phyloP scores from a whole-genome alignment of 2,797 vertebrate genomes.

The Percopsis omiscomaycus region DNA sequence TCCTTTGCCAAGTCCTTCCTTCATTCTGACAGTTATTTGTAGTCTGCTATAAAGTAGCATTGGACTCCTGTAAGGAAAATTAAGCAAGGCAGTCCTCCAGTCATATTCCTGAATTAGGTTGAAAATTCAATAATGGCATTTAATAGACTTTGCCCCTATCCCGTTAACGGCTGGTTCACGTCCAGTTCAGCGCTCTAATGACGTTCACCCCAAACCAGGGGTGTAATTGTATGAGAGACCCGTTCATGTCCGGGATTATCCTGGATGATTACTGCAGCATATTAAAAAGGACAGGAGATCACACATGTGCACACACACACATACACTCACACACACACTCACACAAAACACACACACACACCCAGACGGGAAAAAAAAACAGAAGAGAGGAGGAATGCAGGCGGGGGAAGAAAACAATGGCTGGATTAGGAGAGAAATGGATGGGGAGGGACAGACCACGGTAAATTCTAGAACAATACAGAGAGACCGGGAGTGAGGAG shows the following conservation, averaged over 20 bases:
- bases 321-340: no score
- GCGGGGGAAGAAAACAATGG: not conserved
- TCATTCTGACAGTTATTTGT: conserved; percentile 29
- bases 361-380: not conserved
- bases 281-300: not conserved
- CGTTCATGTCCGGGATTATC: conserved; percentile 52
- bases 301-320: not conserved
- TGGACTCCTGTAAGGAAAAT: conserved; percentile 31
- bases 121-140: conserved; percentile 67
- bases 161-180: conserved; percentile 56
- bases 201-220: conserved; percentile 46
- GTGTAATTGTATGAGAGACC: conserved; percentile 29
- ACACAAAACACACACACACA: not conserved
- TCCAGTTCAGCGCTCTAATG: conserved; percentile 64
- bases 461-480: not conserved
- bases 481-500: not conserved
- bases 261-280: conserved; percentile 45
- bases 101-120: conserved; percentile 55
- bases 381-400: no score
- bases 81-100: conserved; percentile 28
- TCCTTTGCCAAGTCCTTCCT: conserved; percentile 43
- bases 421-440: not conserved
- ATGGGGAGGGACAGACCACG: not conserved
- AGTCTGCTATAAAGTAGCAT: conserved; percentile 21
- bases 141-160: conserved; percentile 57